Percentiles rank a stretch among this genome's conserved stretches.
Conservation (phyloP, 2,888 invertebrate species). For the Yponomeuta cagnagella region DNA sequence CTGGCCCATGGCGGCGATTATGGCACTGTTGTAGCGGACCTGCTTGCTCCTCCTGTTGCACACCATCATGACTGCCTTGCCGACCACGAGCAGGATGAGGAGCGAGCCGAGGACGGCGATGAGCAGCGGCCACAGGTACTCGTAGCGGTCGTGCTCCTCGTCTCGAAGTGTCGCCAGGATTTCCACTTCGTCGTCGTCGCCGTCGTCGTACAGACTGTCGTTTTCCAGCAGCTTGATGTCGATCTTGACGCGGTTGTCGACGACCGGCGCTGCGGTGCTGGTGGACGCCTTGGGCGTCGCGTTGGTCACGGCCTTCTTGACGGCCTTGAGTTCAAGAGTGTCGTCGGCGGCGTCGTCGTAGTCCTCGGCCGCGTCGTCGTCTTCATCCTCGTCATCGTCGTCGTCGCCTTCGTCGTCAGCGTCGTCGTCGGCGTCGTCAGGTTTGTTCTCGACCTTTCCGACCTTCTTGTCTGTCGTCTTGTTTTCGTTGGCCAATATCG, state of each 20-base stretch:
- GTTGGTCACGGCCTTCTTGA: conserved; percentile 40
- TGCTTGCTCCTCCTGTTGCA: conserved; percentile 54
- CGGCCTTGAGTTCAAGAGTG: conserved; percentile 52
- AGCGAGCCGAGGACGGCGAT: conserved; percentile 76
- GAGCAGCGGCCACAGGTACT: conserved; percentile 74
- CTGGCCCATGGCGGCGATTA: conserved; percentile 72
- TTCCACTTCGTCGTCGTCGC: conserved; percentile 42
- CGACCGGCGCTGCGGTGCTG: conserved; percentile 24
- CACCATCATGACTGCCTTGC: conserved; percentile 64
- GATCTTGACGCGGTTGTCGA: conserved; percentile 40
- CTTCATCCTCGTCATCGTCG: conserved; percentile 50
- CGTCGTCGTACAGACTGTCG: conserved; percentile 41
- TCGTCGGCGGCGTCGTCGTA: conserved; percentile 53
- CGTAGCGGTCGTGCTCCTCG: conserved; percentile 61
- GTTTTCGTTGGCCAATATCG: conserved; percentile 47
- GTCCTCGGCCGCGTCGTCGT: conserved; percentile 48
- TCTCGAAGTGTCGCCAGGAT: conserved; percentile 50
- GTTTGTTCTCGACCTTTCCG: conserved; percentile 45
- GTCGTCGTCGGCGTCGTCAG: conserved; percentile 49
- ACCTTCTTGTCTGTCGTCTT: conserved; percentile 33
- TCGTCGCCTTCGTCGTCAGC: conserved; percentile 47
- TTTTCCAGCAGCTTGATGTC: conserved; percentile 55
- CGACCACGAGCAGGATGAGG: conserved; percentile 70
- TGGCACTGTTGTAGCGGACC: conserved; percentile 69
- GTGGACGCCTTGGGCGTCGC: conserved; percentile 23